Evolutionary conservation across 2,113 vertebrate species (phyloP), one percentile per base, ranked within the genome.

Genomic region (Chloroceryle aenea): DNA sequence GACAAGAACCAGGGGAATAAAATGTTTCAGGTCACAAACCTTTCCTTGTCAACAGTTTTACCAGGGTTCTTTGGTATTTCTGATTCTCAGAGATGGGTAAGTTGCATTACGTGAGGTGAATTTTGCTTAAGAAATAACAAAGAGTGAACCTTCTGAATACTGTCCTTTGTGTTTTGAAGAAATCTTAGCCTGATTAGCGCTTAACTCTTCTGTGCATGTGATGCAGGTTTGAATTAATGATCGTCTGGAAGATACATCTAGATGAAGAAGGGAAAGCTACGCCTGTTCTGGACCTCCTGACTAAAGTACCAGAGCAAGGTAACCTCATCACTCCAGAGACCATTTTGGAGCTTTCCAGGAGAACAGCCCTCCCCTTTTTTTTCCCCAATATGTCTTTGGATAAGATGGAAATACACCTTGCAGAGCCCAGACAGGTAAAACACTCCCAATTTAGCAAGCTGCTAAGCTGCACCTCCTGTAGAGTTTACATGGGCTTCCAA

Each of bases 221-320:
- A 10, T 78, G 40, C 96, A 99, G 99, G 87, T 97, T 98, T 93
- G 97, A 98, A 40, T 17, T 99, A 73, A 43, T 97, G 55, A 72
- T 99, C 30, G 96, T 98, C 27, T 99, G 99, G 98, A 98, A 81
- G 96, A 98, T 99, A 61, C 79, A 94, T 6, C 89, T 98, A 1
- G 89, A 97, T n/a, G 95, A 97, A 42, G 97, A 98, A 52, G 99
- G 99, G 68, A 97, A 40, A 52, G 93, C 98, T 9, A 95, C 42
- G 0, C 98, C 98, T 26, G 90, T 97, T 68, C 92, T 99, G 93
- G 98, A 99, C 89, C 98, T 99, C n/a, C 96, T 99, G 89, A 87
- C 97, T 52, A 98, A 98, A 97, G 91, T 98, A 59, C 98, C 98
- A 0, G 81, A 95, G 66, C 95, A 83, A 98, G 98, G 99, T 99